These are phyloP conservation scores for Rhinolophus sinicus DNA, from an alignment of 2,113 vertebrate genomes.

Conservation along the genomic window DNA sequence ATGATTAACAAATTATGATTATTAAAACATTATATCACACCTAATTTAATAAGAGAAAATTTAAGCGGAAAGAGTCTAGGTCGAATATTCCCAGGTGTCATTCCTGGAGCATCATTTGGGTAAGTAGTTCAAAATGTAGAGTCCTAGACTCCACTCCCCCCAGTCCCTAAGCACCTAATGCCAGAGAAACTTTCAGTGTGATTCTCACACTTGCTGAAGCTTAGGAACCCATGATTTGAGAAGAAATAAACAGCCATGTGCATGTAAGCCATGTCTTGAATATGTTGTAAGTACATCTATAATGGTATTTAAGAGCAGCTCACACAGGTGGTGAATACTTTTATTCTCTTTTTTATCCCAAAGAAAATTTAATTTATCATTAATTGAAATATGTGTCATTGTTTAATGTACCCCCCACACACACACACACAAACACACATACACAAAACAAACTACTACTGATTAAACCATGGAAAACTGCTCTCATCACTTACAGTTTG, in stretches of 20 bases:
- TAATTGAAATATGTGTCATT: not conserved
- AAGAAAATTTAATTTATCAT: not conserved
- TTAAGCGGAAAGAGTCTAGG: not conserved
- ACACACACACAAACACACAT: too few relatives aligned
- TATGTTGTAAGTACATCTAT: not conserved
- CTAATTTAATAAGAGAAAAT: not conserved
- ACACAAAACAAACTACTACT: not conserved
- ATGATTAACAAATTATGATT: not conserved
- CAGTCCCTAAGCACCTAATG: not conserved
- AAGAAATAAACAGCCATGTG: not conserved
- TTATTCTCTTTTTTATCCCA: not conserved
- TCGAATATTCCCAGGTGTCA: not conserved
- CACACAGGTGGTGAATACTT: not conserved
- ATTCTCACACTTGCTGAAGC: not conserved
- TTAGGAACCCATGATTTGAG: not conserved
- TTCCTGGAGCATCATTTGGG: not conserved
- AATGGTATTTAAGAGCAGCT: not conserved
- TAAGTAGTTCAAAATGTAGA: not conserved
- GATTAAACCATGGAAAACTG: not conserved
- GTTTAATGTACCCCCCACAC: not conserved
- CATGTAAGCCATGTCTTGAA: not conserved
- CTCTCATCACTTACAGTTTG: not conserved
- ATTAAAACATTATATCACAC: not conserved
- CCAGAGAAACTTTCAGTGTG: not conserved
- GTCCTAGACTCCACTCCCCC: not conserved